Evolutionary conservation across 2,113 vertebrate species (phyloP), one percentile per base, ranked within the genome.

Genomic region (Notechis scutatus): DNA sequence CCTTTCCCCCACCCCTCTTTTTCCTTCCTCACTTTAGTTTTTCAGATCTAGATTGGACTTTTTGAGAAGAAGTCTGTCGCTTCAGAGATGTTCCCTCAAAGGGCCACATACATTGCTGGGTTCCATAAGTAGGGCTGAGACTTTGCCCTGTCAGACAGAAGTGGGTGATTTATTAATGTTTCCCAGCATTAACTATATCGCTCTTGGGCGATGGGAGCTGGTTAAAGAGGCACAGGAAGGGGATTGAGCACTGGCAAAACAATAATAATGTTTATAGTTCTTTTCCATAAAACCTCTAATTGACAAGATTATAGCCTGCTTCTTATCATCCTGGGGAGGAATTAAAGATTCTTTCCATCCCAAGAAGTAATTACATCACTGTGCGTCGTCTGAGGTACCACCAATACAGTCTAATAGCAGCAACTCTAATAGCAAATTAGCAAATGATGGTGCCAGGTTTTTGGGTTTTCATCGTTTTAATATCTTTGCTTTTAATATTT

Each of bases 241-340:
- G 74, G 29, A 61, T 52, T 59, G 92, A 59, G 23, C 50, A 69
- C 92, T 90, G 92, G 52, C 42, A 42, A 52, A 93, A 86, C 92
- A 93, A 90, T 61, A 93, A 90, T 61, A 59, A 86, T 93, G 92
- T 93, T 90, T 90, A 93, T 47, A 61, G 55, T 57, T 24, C 74
- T 90, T 85, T 26, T 90, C 50, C 92, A 87, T 93, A 93, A 93
- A 81, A 90, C 39, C 23, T 47, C 88, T 90, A 93, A 93, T 93
- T 93, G 88, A 90, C 86, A 45, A 87, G 92, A 93, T 90, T 86
- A 61, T 14, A 45, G 42, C 81, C 29, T 18, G 56, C 18, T n/a
- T 52, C 88, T 86, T 86, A 39, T 42, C 50, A 81, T 55, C 57
- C 47, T 55, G 59, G 55, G 88, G 74, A 47, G 50, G 92, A 39